Base-by-base conservation (phyloP, 1,140 invertebrate genomes). In the Eulimnadia texana region DNA sequence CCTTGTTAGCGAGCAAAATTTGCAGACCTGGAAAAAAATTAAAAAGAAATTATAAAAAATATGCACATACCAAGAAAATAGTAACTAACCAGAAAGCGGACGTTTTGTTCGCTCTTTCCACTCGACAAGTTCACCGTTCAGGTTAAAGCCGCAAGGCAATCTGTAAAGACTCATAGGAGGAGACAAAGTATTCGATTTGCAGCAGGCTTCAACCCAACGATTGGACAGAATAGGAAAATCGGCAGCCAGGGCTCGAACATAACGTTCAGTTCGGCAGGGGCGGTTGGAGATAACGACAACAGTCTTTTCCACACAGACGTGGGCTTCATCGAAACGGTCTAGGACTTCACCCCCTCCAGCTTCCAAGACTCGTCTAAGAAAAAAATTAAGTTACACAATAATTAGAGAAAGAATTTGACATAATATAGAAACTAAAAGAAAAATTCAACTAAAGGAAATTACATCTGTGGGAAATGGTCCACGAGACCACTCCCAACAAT, bases 201-300 rank as follows among this genome's bases (percentile, higher is more conserved):
- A 58, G 25, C 55, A 58, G 22, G 28, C 27, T 1, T 33, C 20
- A n/a, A 61, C 52, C 60, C 60, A 61, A 1, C 53, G 22, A 54
- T 61, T 50, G 9, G 60, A 61, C 1, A 61, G 29, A 11, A 51
- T 20, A n/a, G 50, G 50, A 19, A 61, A 53, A 19, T 47, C 27
- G 16, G 53, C 60, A n/a, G 60, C 60, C 24, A 61, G 28, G 53
- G 50, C 51, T 22, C 50, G 50, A 33, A 61, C 29, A n/a, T 61
- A 61, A 3, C 60, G 27, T 28, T 61, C 60, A 1, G 60, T 61
- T 29, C 60, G 60, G 33, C 60, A 61, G 42, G 60, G 60, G 3
- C 50, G 49, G 19, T 61, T 61, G 19, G 49, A 27, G 53, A 61
- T 29, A 10, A 61, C 19, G 29, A 61, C 25, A 23, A 54, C 53